Base-by-base conservation (phyloP, 1,140 invertebrate species). In the Apis cerana region DNA sequence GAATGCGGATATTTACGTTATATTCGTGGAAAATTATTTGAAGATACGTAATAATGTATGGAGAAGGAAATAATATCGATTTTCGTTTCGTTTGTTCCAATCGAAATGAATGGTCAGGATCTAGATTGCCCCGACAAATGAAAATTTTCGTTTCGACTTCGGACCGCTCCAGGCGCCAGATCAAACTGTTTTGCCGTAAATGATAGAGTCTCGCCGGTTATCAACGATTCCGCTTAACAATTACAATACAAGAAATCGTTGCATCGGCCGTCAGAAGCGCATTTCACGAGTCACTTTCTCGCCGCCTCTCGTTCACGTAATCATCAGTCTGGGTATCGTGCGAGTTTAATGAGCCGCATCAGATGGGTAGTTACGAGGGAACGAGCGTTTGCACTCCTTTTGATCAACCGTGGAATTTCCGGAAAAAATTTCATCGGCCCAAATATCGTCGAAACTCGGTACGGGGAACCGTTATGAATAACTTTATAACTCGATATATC, bases 301-400 rank as follows among this genome's bases (percentile, higher is more conserved):
- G 48, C 48, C 5, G 62, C 8, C 62, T 61, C n/a, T 61, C 59
- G 59, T 61, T 50, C 68, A 23, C 69, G 75, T 85, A 87, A 90
- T 88, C 83, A 69, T 89, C 74, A 82, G 69, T 87, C 69, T 74
- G 50, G 72, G 58, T 71, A 88, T 80, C 62, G 67, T 52, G 84
- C 70, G 74, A 64, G 62, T 84, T 90, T 90, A 89, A 91, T 89
- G 87, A 89, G 87, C 78, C 86, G 84, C 85, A 82, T 90, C 82
- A 78, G 75, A 86, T 86, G 86, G 69, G 82, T 68, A 72, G 69
- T 87, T 85, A 61, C 74, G 77, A 85, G 80, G 83, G 58, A 43
- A 80, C 50, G 67, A 64, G 69, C 69, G 79, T 80, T 80, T 71
- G 80, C 76, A 87, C 87, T 82, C 58, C 59, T 72, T 64, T 27